Evolutionary conservation across 2,113 vertebrate genomes (phyloP).

Genomic region (Candoia aspera): DNA sequence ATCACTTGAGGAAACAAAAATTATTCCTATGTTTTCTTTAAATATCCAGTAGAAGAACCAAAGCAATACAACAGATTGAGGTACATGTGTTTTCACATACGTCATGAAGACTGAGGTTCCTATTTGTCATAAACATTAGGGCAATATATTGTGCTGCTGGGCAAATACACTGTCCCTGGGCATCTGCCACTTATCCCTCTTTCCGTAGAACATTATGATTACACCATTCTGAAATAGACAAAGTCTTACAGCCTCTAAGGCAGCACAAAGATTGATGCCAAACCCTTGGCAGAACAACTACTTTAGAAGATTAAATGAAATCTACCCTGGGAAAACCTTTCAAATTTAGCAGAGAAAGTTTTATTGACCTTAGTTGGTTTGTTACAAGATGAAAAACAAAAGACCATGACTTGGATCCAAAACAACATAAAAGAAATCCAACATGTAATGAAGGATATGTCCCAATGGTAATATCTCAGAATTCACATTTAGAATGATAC

Average conservation of each 20-base stretch:
- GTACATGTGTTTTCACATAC: constrained; percentile 12
- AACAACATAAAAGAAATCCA: neutral
- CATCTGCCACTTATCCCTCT: rapidly evolving
- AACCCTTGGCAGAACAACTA: neutral
- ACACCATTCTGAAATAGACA: neutral
- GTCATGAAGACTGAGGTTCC: neutral
- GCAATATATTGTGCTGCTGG: neutral
- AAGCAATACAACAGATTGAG: neutral
- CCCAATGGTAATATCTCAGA: neutral
- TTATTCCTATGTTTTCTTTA: neutral
- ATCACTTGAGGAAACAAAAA: neutral
- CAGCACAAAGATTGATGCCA: constrained; percentile 26
- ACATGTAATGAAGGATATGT: neutral
- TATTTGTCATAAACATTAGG: constrained; percentile 11
- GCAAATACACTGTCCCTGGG: constrained; percentile 3
- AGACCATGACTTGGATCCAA: neutral
- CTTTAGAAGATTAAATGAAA: constrained; percentile 25
- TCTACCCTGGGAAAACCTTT: constrained; percentile 3
- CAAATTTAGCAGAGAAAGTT: neutral
- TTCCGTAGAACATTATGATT: neutral
- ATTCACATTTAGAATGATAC: neutral
- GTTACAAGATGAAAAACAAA: constrained; percentile 11
- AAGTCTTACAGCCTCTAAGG: constrained; percentile 2
- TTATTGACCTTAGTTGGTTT: constrained; percentile 24
- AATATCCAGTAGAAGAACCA: neutral